Evolutionary conservation across 2,888 invertebrate genomes (phyloP), one percentile per base, ranked within the genome.

Genomic region (Fragum sueziense): DNA sequence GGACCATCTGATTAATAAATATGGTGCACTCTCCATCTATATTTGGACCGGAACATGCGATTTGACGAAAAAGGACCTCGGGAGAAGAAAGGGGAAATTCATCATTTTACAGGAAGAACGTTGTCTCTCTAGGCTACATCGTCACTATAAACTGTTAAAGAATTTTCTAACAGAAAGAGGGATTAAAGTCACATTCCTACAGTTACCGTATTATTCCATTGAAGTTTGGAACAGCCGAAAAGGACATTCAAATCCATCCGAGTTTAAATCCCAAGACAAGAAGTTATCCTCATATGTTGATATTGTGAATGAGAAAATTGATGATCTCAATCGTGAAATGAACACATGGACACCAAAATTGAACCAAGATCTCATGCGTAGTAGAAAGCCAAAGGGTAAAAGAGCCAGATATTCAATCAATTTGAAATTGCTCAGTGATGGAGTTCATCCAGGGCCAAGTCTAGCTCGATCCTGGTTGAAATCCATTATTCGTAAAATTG

Each of bases 381-480:
- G n/a, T n/a, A n/a, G n/a, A n/a, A n/a, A n/a, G n/a, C n/a, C n/a
- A n/a, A n/a, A n/a, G n/a, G n/a, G n/a, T n/a, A n/a, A n/a, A n/a
- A n/a, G n/a, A n/a, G n/a, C n/a, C n/a, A n/a, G n/a, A n/a, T n/a
- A n/a, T 22, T 70, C 70, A 6, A 2, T 27, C 33, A 70, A 54
- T 9, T 70, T 54, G 22, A 70, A 54, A 14, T 31, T 70, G n/a
- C 51, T 31, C 54, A 17, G n/a, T 4, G 70, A 70, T 31, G 70
- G 70, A 7, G 34, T 70, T 9, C 70, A 70, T 25, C 70, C 70
- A 2, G 41, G 41, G 25, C 3, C 34, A 34, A 68, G 14, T 20
- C n/a, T 68, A 29, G 6, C 68, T 4, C 37, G 41, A 27, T 41
- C 68, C 9, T 68, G 68, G 68, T 29, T 68, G 27, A 68, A 41